phyloP scores from a whole-genome alignment of 1,140 invertebrate species.

The Andrena cerasifolii region DNA sequence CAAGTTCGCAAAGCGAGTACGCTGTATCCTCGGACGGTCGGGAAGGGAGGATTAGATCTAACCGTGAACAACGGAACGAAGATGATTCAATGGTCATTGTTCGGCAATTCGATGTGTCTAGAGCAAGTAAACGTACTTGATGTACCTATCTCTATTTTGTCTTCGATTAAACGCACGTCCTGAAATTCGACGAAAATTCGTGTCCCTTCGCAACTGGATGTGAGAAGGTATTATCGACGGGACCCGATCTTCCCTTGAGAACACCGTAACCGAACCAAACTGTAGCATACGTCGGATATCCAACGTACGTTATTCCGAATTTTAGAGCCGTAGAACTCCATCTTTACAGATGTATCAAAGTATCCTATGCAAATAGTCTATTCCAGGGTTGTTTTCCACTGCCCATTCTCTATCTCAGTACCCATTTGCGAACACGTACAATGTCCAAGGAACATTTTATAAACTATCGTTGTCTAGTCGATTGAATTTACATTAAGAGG shows the following conservation, averaged over 20 bases:
- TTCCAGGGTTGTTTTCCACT: conserved; percentile 60
- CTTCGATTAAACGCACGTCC: not conserved
- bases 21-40: too few relatives aligned
- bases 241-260: not conserved
- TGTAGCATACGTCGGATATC: not conserved
- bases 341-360: conserved; percentile 12
- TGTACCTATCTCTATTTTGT: conserved; percentile 27
- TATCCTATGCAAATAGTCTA: conserved; percentile 36
- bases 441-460: conserved; percentile 20
- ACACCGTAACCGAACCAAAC: not conserved
- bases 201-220: not conserved
- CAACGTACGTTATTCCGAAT: too few relatives aligned
- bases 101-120: conserved; percentile 27
- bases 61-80: not conserved
- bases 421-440: conserved; percentile 10
- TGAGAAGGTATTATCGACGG: too few relatives aligned
- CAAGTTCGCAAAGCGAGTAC: not conserved
- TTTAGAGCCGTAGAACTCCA: conserved; percentile 46
- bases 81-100: conserved; percentile 15
- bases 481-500: conserved; percentile 21
- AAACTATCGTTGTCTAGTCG: conserved; percentile 28
- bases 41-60: too few relatives aligned
- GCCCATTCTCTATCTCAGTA: conserved; percentile 51
- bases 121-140: conserved; percentile 17
- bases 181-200: not conserved